Evolutionary conservation across 2,797 vertebrate genomes (phyloP).

Genomic region (Psittacula echo): DNA sequence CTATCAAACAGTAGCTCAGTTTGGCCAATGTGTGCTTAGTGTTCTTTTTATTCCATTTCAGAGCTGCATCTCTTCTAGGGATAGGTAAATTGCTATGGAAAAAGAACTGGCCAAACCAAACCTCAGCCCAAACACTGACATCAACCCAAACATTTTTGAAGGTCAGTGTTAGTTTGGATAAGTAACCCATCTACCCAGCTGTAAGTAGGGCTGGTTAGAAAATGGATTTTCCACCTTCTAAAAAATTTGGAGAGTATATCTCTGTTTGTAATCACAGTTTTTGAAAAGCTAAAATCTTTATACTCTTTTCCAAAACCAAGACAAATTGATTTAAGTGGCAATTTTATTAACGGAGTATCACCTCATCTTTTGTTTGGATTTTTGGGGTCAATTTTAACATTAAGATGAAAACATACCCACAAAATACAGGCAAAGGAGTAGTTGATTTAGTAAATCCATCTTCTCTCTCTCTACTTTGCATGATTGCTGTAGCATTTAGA

Average conservation of each 20-base stretch:
- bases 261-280: not conserved
- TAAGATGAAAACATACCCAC: not conserved
- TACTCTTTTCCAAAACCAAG: not conserved
- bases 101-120: constrained; percentile 66
- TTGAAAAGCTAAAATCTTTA: not conserved
- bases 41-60: constrained; percentile 31
- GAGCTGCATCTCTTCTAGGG: constrained; percentile 47
- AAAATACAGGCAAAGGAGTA: not conserved
- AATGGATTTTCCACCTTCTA: constrained; percentile 67
- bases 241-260: constrained; percentile 17
- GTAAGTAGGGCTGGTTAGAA: constrained; percentile 68
- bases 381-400: not conserved
- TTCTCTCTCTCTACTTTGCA: not conserved
- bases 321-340: not conserved
- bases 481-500: not conserved
- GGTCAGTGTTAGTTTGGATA: constrained; percentile 70
- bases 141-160: constrained; percentile 69
- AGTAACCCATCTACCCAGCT: constrained; percentile 57
- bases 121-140: constrained; percentile 72
- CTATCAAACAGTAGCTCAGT: not conserved
- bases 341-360: not conserved
- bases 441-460: not conserved
- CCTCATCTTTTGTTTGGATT: not conserved
- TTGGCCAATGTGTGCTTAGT: not conserved
- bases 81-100: constrained; percentile 57